phyloP scores from a whole-genome alignment of 2,113 vertebrate genomes.

The Ictidomys tridecemlineatus region DNA sequence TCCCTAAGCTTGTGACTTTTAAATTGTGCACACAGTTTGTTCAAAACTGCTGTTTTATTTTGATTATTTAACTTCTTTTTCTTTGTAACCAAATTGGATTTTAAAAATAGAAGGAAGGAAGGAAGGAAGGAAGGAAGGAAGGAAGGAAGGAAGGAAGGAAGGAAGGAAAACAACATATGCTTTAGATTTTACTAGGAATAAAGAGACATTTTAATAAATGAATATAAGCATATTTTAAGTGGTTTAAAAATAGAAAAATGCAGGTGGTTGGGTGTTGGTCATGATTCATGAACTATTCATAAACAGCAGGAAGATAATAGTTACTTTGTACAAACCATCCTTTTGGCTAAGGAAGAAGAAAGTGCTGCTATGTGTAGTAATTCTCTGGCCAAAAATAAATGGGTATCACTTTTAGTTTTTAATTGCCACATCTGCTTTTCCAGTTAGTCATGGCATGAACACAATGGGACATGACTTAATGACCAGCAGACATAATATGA shows the following conservation, averaged over 20 bases:
- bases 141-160: too few species aligned
- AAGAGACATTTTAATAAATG: not conserved
- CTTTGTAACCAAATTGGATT: not conserved
- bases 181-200: not conserved
- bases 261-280: slow-evolving; percentile 50
- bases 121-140: not conserved
- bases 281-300: slow-evolving; percentile 72
- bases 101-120: not conserved
- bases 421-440: slow-evolving; percentile 72
- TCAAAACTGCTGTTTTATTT: not conserved
- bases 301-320: slow-evolving; percentile 66
- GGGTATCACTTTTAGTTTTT: slow-evolving; percentile 70
- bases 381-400: slow-evolving; percentile 70
- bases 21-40: not conserved
- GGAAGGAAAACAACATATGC: not conserved
- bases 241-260: slow-evolving; percentile 64
- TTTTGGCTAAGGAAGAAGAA: slow-evolving; percentile 51
- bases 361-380: slow-evolving; percentile 2
- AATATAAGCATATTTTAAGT: slow-evolving; percentile 38
- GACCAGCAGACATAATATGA: slow-evolving; percentile 51
- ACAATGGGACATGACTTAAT: slow-evolving; percentile 62
- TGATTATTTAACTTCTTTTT: not conserved
- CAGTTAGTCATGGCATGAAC: slow-evolving; percentile 70
- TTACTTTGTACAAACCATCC: slow-evolving; percentile 37
- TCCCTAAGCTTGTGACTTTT: not conserved